Base-by-base conservation (phyloP, 2,888 invertebrate species). In the Calliphora vomitoria region DNA sequence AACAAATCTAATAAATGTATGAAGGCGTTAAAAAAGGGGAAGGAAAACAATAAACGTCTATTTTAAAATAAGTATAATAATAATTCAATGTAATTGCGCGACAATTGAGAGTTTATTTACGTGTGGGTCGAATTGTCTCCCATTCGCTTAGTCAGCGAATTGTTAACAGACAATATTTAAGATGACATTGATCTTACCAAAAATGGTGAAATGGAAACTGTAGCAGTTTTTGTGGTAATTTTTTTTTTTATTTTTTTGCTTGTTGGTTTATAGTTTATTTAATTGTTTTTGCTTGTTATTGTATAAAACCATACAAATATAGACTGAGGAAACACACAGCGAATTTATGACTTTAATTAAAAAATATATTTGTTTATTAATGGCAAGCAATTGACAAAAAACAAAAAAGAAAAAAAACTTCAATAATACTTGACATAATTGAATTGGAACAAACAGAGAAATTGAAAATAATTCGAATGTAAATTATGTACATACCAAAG, bases 111-210 rank as follows among this genome's bases (percentile, higher is more conserved):
- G 25, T 64, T 71, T 69, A 69, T 64, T 41, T 79, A 20, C 47
- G 82, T 75, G 87, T 87, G 82, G 87, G 87, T 41, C 25, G 71
- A 82, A 31, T 53, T 55, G 53, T 74, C 72, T 55, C 41, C 47
- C 15, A 69, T 25, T 55, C 47, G 72, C 10, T 79, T 58, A 74
- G 58, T 72, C 47, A 84, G 38, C 18, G 38, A 31, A 58, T 47
- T 68, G 58, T 20, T 55, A 44, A 60, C 2, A 10, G 41, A 50
- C 75, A n/a, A n/a, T 11, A 44, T 60, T 62, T 68, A 66, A 60
- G 15, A 58, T 44, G 69, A 60, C 75, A 87, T 87, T 87, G 85
- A 79, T 85, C 78, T 78, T 75, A 85, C 87, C 87, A 87, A 82
- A 87, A 82, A 85, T 60, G 85, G 87, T 35, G 68, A 82, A 85